These are phyloP conservation scores for Chalcis sispes DNA, from an alignment of 2,888 invertebrate genomes.

Conservation along the genomic window DNA sequence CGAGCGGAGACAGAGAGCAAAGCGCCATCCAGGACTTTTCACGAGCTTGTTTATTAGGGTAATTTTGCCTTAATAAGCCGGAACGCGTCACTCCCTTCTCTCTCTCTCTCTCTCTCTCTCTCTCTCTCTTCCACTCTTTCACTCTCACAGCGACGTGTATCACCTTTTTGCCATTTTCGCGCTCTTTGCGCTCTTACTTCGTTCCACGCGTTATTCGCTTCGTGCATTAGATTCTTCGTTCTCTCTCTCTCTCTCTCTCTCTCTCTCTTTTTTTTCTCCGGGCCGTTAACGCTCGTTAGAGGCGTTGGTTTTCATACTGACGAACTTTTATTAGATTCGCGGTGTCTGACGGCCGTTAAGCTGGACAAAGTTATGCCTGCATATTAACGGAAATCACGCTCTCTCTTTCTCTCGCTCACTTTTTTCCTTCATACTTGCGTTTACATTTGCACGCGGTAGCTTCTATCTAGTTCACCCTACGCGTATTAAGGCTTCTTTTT, in stretches of 20 bases:
- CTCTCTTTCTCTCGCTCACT: not conserved
- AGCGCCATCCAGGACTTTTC: conserved; percentile 35
- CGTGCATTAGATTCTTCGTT: not conserved
- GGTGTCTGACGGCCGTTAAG: conserved; percentile 55
- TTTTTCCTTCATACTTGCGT: conserved; percentile 5
- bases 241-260: conserved; percentile 52
- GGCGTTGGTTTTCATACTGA: conserved; percentile 68
- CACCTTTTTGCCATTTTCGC: not conserved
- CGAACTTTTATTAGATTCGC: conserved; percentile 72
- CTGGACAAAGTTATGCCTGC: conserved; percentile 58
- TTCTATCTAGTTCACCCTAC: no score
- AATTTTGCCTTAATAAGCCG: conserved; percentile 72
- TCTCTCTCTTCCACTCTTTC: conserved; percentile 21
- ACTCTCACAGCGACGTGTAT: conserved; percentile 30
- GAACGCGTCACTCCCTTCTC: no score
- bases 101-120: no score
- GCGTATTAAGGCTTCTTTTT: conserved; percentile 9
- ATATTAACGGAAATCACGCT: conserved; percentile 58
- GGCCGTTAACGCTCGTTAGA: conserved; percentile 60
- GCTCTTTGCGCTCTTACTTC: no score
- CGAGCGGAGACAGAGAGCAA: no score
- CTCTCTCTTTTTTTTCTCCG: conserved; percentile 47
- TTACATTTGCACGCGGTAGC: no score
- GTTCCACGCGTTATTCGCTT: no score
- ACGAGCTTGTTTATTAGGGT: conserved; percentile 69